Conservation (phyloP, 2,797 vertebrate genomes). For the Pyrocephalus nanus region DNA sequence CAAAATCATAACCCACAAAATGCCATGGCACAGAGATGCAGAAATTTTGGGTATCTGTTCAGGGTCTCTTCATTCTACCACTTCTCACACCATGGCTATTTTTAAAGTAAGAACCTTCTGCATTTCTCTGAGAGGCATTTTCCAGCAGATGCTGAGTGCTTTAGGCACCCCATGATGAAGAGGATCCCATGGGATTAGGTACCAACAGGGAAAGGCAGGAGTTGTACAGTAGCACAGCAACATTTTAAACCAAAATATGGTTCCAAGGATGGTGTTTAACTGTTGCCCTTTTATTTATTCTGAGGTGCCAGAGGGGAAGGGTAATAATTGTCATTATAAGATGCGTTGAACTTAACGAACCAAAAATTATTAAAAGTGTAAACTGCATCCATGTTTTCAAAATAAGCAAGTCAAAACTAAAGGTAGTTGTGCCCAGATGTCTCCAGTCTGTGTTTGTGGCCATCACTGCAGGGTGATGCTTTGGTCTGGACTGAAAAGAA, state of each 20-base stretch:
- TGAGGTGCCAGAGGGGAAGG: neutral
- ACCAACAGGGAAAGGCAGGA: neutral
- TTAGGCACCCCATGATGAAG: neutral
- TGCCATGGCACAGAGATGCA: neutral
- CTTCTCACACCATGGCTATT: neutral
- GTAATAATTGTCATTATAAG: neutral
- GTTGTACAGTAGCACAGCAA: neutral
- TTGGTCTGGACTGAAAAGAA: neutral
- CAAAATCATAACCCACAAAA: neutral
- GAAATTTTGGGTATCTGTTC: neutral
- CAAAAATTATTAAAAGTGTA: neutral
- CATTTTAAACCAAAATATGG: neutral
- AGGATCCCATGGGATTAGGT: neutral
- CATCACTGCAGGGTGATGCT: neutral
- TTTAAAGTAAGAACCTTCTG: neutral
- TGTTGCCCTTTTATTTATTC: neutral
- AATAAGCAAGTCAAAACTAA: neutral
- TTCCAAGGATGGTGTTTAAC: neutral
- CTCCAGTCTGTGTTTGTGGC: neutral
- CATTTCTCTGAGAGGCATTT: neutral
- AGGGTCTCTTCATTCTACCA: rapidly evolving
- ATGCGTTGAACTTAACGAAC: neutral
- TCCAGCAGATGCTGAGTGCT: neutral
- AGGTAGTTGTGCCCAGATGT: neutral
- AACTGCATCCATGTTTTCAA: neutral